Evolutionary conservation across 2,888 invertebrate genomes (phyloP), one percentile per base, ranked within the genome.

Genomic region (Augiades crinisus): DNA sequence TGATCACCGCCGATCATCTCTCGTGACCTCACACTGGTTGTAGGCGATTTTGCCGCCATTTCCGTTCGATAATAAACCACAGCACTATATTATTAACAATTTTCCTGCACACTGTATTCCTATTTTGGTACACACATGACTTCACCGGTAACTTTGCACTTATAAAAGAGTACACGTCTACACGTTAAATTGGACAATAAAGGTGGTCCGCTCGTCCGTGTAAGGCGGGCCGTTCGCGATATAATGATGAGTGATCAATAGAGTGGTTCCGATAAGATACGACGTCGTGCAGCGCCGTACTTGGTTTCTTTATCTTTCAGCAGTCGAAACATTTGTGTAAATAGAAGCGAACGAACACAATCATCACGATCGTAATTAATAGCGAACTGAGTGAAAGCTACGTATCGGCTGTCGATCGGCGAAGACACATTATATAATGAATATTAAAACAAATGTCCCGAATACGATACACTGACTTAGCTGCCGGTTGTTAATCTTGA

Each of bases 61-160:
- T 84, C 82, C 84, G 84, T 78, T 78, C 83, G 81, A 86, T 87
- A 79, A 85, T 77, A 86, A 82, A 87, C 88, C 86, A 81, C 87
- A 85, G 78, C 85, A 85, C 85, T 85, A 68, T 82, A 80, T 82
- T 81, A 83, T 85, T 84, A 79, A 80, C 78, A 83, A 81, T 86
- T 87, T 89, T 87, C 87, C 86, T 83, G 83, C 79, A 81, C 84
- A 81, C 78, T 75, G 75, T 82, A 68, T 72, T 78, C 87, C 88
- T 87, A 87, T 89, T 89, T 87, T 75, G 65, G 85, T 74, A 74
- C 78, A 72, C 87, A 85, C 87, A 85, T 87, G 86, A 86, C 78
- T 86, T 86, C 86, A 85, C 82, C 79, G 81, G 83, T 81, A 81
- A 76, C 87, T 84, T 84, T 81, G 81, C 81, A 79, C 67, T 72